These are phyloP conservation scores for Sesia apiformis DNA, from an alignment of 2,888 invertebrate genomes.

Conservation along the genomic window DNA sequence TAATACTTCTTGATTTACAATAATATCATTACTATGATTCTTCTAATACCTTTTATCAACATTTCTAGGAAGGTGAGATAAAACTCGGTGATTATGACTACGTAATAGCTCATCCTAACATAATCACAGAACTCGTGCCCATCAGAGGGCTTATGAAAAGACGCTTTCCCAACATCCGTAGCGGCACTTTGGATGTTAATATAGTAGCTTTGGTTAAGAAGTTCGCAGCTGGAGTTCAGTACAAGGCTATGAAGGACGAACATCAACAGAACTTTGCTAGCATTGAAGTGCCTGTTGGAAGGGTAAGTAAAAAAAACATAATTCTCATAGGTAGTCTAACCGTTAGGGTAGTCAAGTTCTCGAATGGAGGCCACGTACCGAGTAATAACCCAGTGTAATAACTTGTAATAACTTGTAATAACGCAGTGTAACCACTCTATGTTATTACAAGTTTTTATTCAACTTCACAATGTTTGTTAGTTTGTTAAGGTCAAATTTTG, in stretches of 20 bases:
- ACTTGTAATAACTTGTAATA: too few relatives aligned
- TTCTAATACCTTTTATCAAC: background rate
- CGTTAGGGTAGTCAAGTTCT: too few relatives aligned
- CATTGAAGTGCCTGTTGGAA: slow-evolving; percentile 80
- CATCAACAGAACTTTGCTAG: slow-evolving; percentile 81
- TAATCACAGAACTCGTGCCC: slow-evolving; percentile 82
- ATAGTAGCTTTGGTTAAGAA: slow-evolving; percentile 76
- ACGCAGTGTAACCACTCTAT: too few relatives aligned
- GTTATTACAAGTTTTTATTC: too few relatives aligned
- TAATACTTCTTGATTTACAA: too few relatives aligned
- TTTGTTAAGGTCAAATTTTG: too few relatives aligned
- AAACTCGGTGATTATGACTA: slow-evolving; percentile 81
- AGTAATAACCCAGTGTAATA: too few relatives aligned
- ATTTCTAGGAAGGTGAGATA: slow-evolving; percentile 77
- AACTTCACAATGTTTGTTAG: too few relatives aligned
- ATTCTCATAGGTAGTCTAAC: too few relatives aligned
- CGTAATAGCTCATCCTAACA: slow-evolving; percentile 85
- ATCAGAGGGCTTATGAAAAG: slow-evolving; percentile 85
- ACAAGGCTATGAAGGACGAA: slow-evolving; percentile 78
- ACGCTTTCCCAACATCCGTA: slow-evolving; percentile 80
- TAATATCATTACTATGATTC: background rate
- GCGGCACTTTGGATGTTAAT: slow-evolving; percentile 80
- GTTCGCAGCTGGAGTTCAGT: slow-evolving; percentile 82
- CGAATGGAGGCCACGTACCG: too few relatives aligned
- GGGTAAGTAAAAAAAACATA: slow-evolving; percentile 58